Base-by-base conservation (phyloP, 2,113 vertebrate species). In the Psilopsiagon aymara region DNA sequence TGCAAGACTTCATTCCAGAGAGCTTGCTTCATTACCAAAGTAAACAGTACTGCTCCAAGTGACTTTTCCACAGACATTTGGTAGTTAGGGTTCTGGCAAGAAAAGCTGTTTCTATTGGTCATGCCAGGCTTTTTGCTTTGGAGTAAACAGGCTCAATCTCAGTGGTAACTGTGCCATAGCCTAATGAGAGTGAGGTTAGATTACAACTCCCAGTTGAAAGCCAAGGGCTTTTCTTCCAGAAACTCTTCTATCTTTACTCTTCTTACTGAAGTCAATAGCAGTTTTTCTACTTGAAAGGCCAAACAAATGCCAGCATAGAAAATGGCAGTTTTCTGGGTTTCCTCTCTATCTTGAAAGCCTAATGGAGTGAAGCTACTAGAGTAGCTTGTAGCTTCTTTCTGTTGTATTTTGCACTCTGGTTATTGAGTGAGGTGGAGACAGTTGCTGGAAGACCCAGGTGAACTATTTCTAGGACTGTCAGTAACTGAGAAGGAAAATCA, bases 91-190 rank as follows among this genome's bases (percentile, higher is more conserved):
- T 86, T 85, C 89, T 96, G 95, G 90, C 85, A 89, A 59, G 80
- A 69, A 75, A 41, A 75, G 39, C 47, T 96, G 95, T 96, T 95
- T 94, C 91, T 96, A 33, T 92, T 69, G 35, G 81, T 76, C 43
- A 4, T 94, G 95, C 96, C 94, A 96, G 79, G 70, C 27, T 39
- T 70, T 88, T 69, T 95, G 86, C 82, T 96, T 96, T 95, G 93
- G 83, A 84, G 89, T 97, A 97, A 97, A 95, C 86, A 97, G 44
- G 18, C 35, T 89, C 77, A 33, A 41, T 95, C 86, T 91, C 57
- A 5, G 89, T 79, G 74, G 81, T 94, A 82, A 84, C 62, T 1
- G n/a, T 82, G 64, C 76, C 7, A 2, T 90, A 74, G 80, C 46
- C 55, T 80, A 44, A 43, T 68, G 77, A 92, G 91, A 25, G 29